phyloP scores from a whole-genome alignment of 2,113 vertebrate genomes.

The Otus sunia region DNA sequence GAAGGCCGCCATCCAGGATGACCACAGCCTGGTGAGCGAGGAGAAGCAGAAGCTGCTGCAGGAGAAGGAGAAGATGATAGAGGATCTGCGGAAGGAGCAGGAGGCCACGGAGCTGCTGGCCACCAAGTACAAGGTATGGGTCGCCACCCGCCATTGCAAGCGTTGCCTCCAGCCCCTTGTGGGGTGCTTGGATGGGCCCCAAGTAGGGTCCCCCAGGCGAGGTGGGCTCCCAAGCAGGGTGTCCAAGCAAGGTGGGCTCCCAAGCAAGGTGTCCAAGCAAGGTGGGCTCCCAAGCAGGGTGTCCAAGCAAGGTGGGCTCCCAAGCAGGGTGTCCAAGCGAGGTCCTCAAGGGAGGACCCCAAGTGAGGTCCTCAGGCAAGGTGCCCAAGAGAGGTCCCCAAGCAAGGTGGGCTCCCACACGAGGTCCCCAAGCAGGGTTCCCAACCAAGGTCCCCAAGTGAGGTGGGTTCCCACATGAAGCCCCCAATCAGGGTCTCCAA shows the following conservation, averaged over 20 bases:
- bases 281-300: not conserved
- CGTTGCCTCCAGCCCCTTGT: accelerated
- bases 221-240: not conserved
- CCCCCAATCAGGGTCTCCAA: not conserved
- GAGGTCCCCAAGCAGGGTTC: not conserved
- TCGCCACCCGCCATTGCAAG: accelerated
- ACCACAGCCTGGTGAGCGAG: conserved; percentile 89
- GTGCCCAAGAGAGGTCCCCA: no score
- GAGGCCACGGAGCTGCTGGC: conserved; percentile 92
- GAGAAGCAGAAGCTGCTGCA: conserved; percentile 93
- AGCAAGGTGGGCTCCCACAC: no score
- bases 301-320: not conserved
- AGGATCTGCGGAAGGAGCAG: conserved; percentile 89
- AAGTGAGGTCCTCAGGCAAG: no score
- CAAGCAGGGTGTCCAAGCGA: not conserved
- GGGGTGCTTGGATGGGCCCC: not conserved
- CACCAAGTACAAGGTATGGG: conserved; percentile 91
- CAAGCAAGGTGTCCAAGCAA: not conserved
- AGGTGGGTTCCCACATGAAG: no score
- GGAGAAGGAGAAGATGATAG: conserved; percentile 97
- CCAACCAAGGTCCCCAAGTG: not conserved
- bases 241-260: not conserved
- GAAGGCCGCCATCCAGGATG: conserved; percentile 91
- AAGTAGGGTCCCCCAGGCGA: not conserved
- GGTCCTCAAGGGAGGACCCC: no score